Base-by-base conservation (phyloP, 2,888 invertebrate species). In the Metopia argyrocephala region DNA sequence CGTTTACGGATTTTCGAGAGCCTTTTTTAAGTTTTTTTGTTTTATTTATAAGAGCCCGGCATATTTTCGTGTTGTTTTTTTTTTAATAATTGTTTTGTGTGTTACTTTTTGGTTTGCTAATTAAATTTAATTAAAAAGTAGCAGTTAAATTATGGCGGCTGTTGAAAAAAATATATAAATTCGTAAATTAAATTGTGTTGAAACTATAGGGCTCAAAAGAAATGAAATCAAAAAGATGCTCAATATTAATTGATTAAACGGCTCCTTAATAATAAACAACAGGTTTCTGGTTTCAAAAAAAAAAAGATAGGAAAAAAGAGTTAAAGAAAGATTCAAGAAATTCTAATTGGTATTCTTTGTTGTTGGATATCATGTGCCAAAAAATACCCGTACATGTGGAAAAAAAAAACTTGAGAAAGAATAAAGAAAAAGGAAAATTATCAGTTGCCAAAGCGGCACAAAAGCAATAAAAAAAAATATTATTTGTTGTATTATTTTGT, bases 231-330 rank as follows among this genome's bases (percentile, higher is more conserved):
- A 62, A 31, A 62, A 66, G 46, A 70, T 57, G 46, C 54, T 38
- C 45, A 69, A 56, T 38, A 28, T 21, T 38, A 74, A 27, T 18
- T 7, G 50, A 46, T 69, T 31, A 45, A 54, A 48, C 38, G n/a
- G 64, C 20, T 76, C 68, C 69, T 74, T 78, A n/a, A 69, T 70
- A 68, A 59, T 66, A 70, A 75, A 66, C 78, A 81, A 81, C 81
- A 74, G 81, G 81, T 81, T 81, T 65, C 74, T 71, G 38, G 48
- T 54, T 59, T 6, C 18, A 59, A n/a, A 21, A 46, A 61, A 56
- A 56, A 57, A 54, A 38, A n/a, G n/a, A n/a, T n/a, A n/a, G n/a
- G n/a, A n/a, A n/a, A n/a, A n/a, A n/a, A n/a, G n/a, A 56, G 9
- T 23, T 3, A 12, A 62, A 64, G 54, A 52, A 54, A 56, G 45